A percentile compares a stretch with the other conserved stretches of the same genome.
Conservation (phyloP, 2,888 invertebrate genomes). For the Chymomyza procnemis region DNA sequence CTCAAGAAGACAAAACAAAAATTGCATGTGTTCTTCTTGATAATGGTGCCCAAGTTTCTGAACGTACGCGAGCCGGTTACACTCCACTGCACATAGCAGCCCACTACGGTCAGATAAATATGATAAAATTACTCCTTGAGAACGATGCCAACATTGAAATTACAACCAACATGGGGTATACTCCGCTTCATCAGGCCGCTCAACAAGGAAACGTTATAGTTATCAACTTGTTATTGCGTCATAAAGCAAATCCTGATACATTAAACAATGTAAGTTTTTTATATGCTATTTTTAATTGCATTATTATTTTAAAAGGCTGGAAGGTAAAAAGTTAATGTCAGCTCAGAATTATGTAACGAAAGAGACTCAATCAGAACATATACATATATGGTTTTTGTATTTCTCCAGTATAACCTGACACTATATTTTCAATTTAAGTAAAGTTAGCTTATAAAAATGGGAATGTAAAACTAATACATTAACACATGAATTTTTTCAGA, state of each 20-base stretch:
- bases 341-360: too few species aligned
- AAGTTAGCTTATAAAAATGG: too few species aligned
- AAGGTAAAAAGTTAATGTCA: too few species aligned
- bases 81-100: constrained; percentile 97
- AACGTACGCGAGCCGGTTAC: constrained; percentile 91
- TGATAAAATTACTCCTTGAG: constrained; percentile 92
- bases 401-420: too few species aligned
- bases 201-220: constrained; percentile 98
- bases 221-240: constrained; percentile 93
- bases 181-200: constrained; percentile 98
- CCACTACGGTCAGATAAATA: constrained; percentile 96
- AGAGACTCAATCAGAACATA: too few species aligned
- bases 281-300: too few species aligned
- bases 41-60: constrained; percentile 86
- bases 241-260: constrained; percentile 96
- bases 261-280: constrained; percentile 90
- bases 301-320: too few species aligned
- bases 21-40: constrained; percentile 90
- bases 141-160: constrained; percentile 93
- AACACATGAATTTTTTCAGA: constrained; percentile 80
- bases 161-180: constrained; percentile 89
- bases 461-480: neutral
- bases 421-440: too few species aligned
- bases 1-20: constrained; percentile 93
- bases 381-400: too few species aligned